Conservation (phyloP, 2,113 vertebrate species). For the Thunnus thynnus region DNA sequence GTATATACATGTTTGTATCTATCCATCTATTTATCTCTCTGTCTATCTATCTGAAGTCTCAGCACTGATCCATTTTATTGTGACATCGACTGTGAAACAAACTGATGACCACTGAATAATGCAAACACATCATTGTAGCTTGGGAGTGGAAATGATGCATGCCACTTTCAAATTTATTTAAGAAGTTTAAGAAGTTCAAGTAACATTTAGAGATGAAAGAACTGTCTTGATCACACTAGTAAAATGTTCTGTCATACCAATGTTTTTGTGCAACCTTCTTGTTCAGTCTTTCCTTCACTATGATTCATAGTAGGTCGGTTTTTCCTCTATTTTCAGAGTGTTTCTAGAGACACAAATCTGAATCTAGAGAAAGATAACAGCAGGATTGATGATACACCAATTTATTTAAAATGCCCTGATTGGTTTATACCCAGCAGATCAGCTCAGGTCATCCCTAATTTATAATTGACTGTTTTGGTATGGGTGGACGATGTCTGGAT, state of each 20-base stretch:
- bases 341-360: neutral
- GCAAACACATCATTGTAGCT: too few species aligned
- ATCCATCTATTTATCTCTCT: neutral
- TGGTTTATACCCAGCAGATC: neutral
- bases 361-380: neutral
- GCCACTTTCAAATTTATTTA: too few species aligned
- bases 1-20: neutral
- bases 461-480: neutral
- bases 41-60: neutral
- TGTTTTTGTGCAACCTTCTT: neutral
- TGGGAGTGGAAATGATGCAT: too few species aligned
- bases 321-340: neutral
- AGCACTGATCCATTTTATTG: neutral
- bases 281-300: neutral
- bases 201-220: neutral
- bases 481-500: neutral
- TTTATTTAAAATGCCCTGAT: conserved; percentile 3
- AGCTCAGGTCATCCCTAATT: neutral
- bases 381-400: neutral
- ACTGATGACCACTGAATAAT: neutral
- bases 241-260: neutral
- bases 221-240: neutral
- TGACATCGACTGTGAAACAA: neutral
- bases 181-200: neutral
- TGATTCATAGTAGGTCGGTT: neutral